phyloP scores from a whole-genome alignment of 2,113 vertebrate species.

The Sorex araneus region DNA sequence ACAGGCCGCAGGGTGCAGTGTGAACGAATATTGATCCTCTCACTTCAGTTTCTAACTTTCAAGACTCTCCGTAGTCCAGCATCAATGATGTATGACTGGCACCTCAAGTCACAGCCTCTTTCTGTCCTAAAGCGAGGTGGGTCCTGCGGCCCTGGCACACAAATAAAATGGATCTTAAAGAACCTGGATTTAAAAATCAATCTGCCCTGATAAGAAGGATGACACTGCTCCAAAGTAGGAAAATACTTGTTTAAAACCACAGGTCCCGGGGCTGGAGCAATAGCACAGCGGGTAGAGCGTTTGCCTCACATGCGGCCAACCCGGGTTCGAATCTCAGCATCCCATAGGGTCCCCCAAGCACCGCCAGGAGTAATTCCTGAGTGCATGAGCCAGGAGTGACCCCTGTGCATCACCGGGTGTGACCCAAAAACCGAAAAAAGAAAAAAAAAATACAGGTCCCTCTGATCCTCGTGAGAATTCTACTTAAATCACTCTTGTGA shows the following conservation, averaged over 20 bases:
- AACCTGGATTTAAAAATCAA: neutral
- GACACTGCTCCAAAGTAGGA: neutral
- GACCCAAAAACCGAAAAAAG: no score
- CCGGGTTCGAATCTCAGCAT: no score
- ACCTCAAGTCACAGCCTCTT: neutral
- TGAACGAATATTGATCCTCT: conserved; percentile 62
- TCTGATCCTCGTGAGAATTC: neutral
- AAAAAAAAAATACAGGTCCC: no score
- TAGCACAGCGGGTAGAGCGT: no score
- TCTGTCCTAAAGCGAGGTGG: neutral
- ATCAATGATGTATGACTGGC: conserved; percentile 5
- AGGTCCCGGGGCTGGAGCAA: no score
- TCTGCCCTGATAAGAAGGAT: neutral
- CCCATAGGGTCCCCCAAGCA: no score
- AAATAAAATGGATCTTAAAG: neutral
- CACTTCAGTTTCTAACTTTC: conserved; percentile 44
- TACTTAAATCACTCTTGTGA: neutral
- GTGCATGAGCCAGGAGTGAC: no score
- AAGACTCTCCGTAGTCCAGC: neutral
- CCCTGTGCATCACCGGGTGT: no score
- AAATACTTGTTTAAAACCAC: neutral
- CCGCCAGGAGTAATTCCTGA: no score
- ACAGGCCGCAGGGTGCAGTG: neutral
- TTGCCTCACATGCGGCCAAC: no score
- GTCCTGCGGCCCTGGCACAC: neutral